A percentile compares a stretch with the other conserved stretches of the same genome.
Conservation (phyloP, 2,113 vertebrate genomes). For the Dissostichus mawsoni region DNA sequence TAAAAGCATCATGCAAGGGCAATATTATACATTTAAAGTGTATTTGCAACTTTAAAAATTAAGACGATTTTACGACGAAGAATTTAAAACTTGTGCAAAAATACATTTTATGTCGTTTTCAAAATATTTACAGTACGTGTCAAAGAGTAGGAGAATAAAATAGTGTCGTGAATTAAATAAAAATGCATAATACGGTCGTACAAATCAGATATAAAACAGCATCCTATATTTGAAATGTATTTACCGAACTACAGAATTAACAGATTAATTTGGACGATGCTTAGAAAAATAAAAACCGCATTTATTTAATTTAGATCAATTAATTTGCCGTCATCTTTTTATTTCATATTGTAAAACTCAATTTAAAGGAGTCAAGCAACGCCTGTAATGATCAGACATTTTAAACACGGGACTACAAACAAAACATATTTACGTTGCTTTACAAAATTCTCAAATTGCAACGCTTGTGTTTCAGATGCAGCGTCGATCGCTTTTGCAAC, state of each 20-base stretch:
- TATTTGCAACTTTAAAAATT: conserved; percentile 31
- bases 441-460: neutral
- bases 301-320: neutral
- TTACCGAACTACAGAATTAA: too few relatives aligned
- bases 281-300: neutral
- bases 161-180: neutral
- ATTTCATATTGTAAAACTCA: neutral
- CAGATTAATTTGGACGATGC: neutral
- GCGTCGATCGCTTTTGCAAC: neutral
- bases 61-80: neutral
- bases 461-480: neutral
- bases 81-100: neutral
- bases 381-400: neutral
- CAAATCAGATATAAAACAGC: neutral
- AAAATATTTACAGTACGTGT: neutral
- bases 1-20: conserved; percentile 18
- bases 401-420: neutral
- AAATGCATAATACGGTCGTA: neutral
- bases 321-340: too few relatives aligned
- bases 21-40: conserved; percentile 10
- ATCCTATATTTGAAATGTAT: neutral
- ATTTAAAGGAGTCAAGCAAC: neutral
- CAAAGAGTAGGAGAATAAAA: neutral
- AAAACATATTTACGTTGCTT: neutral
- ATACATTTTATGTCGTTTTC: neutral